Evolutionary conservation across 2,888 invertebrate genomes (phyloP).

Genomic region (Halictus ligatus): DNA sequence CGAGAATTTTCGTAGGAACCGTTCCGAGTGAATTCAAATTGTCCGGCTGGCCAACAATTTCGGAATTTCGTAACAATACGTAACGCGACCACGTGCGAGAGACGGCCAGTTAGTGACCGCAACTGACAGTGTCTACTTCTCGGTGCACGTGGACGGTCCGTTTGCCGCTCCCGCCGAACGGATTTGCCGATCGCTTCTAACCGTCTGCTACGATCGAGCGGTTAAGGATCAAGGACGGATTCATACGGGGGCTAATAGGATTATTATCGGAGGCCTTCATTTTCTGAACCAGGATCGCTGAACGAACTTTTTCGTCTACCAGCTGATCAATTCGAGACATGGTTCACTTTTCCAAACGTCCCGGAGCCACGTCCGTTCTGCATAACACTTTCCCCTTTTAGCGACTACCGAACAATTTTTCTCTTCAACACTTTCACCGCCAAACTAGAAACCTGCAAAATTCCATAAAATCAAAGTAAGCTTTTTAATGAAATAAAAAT

Average conservation of each 20-base stretch:
- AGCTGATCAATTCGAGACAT: neutral
- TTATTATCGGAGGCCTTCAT: slow-evolving; percentile 46
- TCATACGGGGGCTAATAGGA: slow-evolving; percentile 52
- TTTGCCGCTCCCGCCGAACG: slow-evolving; percentile 26
- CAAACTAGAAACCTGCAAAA: no score
- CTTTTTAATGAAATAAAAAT: no score
- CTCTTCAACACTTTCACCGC: no score
- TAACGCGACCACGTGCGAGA: neutral
- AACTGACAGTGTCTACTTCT: neutral
- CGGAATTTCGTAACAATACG: neutral
- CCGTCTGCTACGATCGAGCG: slow-evolving; percentile 36
- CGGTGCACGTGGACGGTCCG: slow-evolving; percentile 11
- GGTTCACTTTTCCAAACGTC: neutral
- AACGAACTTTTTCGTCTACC: slow-evolving; percentile 6
- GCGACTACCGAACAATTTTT: neutral
- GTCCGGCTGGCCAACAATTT: neutral
- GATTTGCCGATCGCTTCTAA: slow-evolving; percentile 49
- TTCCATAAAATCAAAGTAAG: no score
- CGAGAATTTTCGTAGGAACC: neutral
- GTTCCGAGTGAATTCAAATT: neutral
- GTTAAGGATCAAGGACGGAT: slow-evolving; percentile 58
- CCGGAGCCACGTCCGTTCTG: neutral
- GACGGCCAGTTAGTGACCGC: slow-evolving; percentile 11
- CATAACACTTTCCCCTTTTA: neutral
- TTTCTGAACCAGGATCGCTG: slow-evolving; percentile 35